Conservation (phyloP, 2,113 vertebrate species). For the Labeo rohita region DNA sequence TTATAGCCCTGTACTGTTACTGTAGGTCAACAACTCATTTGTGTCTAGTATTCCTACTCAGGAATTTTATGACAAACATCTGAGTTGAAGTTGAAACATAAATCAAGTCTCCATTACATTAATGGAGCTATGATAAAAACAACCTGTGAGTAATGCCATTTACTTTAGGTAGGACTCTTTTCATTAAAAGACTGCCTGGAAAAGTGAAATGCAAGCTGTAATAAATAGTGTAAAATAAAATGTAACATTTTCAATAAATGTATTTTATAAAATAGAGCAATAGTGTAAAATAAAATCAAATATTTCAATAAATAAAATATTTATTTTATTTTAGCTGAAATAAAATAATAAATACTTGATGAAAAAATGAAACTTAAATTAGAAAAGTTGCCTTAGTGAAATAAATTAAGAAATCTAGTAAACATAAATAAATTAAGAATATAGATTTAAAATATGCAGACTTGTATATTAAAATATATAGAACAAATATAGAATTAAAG, state of each 20-base stretch:
- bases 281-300: not conserved
- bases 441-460: not conserved
- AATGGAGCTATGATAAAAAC: not conserved
- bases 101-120: not conserved
- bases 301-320: not conserved
- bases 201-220: not conserved
- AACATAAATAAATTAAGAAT: not conserved
- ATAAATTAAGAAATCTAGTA: not conserved
- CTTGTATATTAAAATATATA: not conserved
- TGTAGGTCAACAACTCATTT: not conserved
- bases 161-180: not conserved
- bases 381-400: not conserved
- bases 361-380: not conserved
- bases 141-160: not conserved
- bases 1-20: not conserved
- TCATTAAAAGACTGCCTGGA: not conserved
- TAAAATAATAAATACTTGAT: not conserved
- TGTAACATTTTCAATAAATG: too few relatives aligned
- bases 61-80: conserved; percentile 2
- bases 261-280: too few relatives aligned
- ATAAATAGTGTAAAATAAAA: too few relatives aligned
- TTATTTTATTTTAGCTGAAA: not conserved
- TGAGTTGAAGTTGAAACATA: not conserved
- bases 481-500: not conserved
- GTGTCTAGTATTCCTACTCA: not conserved